Percentiles rank a stretch among this genome's conserved stretches.
These are phyloP conservation scores for Cheilosia urbana DNA, from an alignment of 2,888 invertebrate genomes.

Conservation along the genomic window DNA sequence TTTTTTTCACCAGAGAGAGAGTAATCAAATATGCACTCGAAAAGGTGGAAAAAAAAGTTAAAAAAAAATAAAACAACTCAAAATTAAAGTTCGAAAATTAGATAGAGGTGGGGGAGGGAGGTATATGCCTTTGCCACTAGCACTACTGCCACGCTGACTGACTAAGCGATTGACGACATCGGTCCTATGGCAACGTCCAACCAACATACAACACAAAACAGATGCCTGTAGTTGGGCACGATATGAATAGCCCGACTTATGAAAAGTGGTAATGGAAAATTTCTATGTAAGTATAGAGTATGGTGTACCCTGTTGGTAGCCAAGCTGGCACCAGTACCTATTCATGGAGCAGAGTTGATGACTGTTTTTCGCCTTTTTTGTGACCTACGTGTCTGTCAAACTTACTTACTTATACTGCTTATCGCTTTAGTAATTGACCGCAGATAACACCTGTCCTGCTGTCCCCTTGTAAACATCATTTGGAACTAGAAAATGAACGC, in stretches of 20 bases:
- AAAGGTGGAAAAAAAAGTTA: neutral
- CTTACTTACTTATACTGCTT: neutral
- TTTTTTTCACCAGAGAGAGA: neutral
- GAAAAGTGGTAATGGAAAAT: slow-evolving; percentile 65
- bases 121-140: slow-evolving; percentile 7
- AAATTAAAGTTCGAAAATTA: neutral
- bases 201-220: slow-evolving; percentile 64
- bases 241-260: slow-evolving; percentile 42
- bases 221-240: slow-evolving; percentile 45
- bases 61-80: neutral
- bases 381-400: neutral
- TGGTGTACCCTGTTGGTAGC: slow-evolving; percentile 47
- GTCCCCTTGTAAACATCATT: neutral
- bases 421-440: neutral
- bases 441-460: neutral
- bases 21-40: slow-evolving; percentile 8
- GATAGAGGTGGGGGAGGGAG: neutral
- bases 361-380: neutral
- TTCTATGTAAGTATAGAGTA: slow-evolving; percentile 49
- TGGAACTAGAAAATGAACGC: neutral
- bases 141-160: slow-evolving; percentile 52
- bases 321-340: slow-evolving; percentile 70
- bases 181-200: slow-evolving; percentile 66
- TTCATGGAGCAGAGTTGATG: slow-evolving; percentile 25
- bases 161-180: slow-evolving; percentile 61